Evolutionary conservation across 2,113 vertebrate genomes (phyloP), one percentile per base, ranked within the genome.

Genomic region (Spermophilus dauricus): DNA sequence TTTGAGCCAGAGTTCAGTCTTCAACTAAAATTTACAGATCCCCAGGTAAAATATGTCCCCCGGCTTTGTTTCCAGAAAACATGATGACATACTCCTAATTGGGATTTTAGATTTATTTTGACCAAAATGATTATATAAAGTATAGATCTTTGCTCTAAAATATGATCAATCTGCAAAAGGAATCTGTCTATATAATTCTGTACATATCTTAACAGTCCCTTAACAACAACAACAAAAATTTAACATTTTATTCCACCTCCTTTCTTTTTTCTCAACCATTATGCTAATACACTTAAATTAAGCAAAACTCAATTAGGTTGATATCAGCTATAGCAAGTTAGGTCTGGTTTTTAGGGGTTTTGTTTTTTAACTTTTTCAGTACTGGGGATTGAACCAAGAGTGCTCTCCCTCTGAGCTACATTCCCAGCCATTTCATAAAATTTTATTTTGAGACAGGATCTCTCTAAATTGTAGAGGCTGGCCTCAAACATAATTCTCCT

Each of bases 181-280:
- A 95, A 85, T 89, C 9, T 76, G 81, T 95, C 65, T 78, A 42
- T 75, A 32, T 81, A 95, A 94, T 39, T 69, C 32, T 87, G 18
- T 42, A 56, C 8, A 85, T 93, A 87, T 42, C 69, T 94, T 93
- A 86, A 93, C 58, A 87, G 48, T 87, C 48, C 87, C 69, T 89
- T 94, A 97, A 97, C 81, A 96, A 97, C 77, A 97, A 94, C 88
- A 97, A 92, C 80, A 69, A 97, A 88, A 97, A 91, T 9, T 80
- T 86, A 97, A 97, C 28, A 89, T 69, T 80, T 89, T 96, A 97
- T 81, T 39, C 16, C 32, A 30, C 34, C 16, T 70, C 5, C n/a
- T 72, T 45, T 91, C 34, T 16, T 70, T 5, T n/a, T 72, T 70
- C 70, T 51, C 18, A 95, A 97, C 45, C 45, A 42, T 72, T 88